Base-by-base conservation (phyloP, 2,888 invertebrate genomes). In the Acanthococcus lagerstroemiae region DNA sequence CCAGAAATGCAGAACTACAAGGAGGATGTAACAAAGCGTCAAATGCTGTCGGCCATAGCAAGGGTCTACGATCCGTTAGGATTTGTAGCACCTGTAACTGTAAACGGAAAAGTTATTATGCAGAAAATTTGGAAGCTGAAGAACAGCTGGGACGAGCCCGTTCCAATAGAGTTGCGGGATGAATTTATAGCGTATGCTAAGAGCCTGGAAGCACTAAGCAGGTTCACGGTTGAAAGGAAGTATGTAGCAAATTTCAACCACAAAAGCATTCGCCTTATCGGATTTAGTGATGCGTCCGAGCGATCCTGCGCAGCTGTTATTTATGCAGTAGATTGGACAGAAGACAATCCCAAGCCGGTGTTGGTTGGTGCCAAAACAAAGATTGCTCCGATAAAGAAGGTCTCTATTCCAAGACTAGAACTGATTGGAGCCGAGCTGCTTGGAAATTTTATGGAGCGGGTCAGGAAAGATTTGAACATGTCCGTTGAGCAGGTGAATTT, bases 11-110 rank as follows among this genome's bases (percentile, higher is more conserved):
- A 44, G 2, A 24, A 25, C n/a, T 1, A 1, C 1, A 9, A 21
- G n/a, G n/a, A n/a, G n/a, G n/a, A n/a, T n/a, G 9, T 57, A 6
- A 68, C 67, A 1, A 68, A 68, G 30, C 45, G 67, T n/a, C 15
- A 9, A 1, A 17, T 68, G n/a, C 27, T 55, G 3, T 27, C 66
- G 6, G 6, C 30, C 5, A 22, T 65, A 1, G 55, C 66, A 1
- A 37, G 15, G 37, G 21, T 52, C 7, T 52, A 7, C 21, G 24
- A 52, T 6, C 52, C 4, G 22, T n/a, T 21, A 24, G 19, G 5
- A 52, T 24, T 7, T n/a, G n/a, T n/a, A n/a, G n/a, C n/a, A n/a
- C n/a, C n/a, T n/a, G n/a, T n/a, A n/a, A n/a, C n/a, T n/a, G 21
- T 21, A 4, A 4, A 7, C 6, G 52, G 52, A 6, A 52, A 52